These are phyloP conservation scores for Brachionus paranguensis DNA, from an alignment of 1,140 invertebrate genomes.

Conservation along the genomic window DNA sequence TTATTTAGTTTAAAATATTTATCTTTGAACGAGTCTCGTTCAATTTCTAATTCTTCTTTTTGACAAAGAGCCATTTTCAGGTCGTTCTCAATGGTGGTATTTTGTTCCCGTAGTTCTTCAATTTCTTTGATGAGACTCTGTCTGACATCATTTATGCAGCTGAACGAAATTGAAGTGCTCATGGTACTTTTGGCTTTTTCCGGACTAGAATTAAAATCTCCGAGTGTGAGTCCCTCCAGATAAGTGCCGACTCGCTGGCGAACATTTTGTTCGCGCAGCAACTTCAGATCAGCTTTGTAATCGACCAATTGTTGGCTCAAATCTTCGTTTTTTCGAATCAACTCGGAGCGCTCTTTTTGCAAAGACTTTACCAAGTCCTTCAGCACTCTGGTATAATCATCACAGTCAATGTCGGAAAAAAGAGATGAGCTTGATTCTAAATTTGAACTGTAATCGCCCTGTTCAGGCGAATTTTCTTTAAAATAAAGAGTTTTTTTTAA, in stretches of 20 bases:
- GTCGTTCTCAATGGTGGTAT: slow-evolving; percentile 11
- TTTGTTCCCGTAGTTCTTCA: slow-evolving; percentile 10
- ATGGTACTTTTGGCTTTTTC: neutral
- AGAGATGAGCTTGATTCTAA: neutral
- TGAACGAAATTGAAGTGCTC: neutral
- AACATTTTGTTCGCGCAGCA: slow-evolving; percentile 10
- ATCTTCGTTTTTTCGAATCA: slow-evolving; percentile 14
- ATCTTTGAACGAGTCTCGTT: slow-evolving; percentile 28
- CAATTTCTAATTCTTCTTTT: slow-evolving; percentile 35
- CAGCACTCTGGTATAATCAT: slow-evolving; percentile 24
- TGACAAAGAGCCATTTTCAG: neutral
- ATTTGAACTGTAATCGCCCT: neutral
- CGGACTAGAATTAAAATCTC: neutral
- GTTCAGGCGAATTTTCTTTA: neutral
- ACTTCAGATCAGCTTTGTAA: neutral
- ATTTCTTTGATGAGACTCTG: neutral
- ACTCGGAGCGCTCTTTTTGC: slow-evolving; percentile 7
- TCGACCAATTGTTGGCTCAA: neutral
- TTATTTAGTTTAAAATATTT: slow-evolving; percentile 17
- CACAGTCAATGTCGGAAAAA: slow-evolving; percentile 33
- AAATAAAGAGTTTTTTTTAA: slow-evolving; percentile 22
- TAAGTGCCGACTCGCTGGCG: slow-evolving; percentile 23
- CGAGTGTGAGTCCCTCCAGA: neutral
- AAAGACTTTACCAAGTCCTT: slow-evolving; percentile 19
- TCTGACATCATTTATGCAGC: neutral